phyloP scores from a whole-genome alignment of 2,113 vertebrate genomes.

The Micronycteris hirsuta region DNA sequence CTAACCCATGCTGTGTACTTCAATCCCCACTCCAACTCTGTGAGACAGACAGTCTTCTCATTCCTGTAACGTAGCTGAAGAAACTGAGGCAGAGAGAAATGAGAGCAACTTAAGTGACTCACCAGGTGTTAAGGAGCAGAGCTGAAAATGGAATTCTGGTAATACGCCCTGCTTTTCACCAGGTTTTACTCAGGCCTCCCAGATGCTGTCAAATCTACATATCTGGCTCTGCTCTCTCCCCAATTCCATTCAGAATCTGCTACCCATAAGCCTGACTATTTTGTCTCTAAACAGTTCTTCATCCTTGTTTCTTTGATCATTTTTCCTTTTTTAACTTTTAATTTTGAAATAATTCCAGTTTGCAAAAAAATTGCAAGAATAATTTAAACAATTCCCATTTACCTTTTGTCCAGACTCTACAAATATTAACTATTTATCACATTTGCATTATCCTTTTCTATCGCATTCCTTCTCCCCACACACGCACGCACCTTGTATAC shows the following conservation, averaged over 20 bases:
- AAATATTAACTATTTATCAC: background rate
- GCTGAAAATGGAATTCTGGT: background rate
- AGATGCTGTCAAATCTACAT: background rate
- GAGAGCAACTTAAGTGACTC: background rate
- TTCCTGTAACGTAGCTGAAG: background rate
- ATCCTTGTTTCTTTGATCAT: background rate
- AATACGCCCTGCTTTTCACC: background rate
- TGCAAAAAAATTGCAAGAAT: background rate
- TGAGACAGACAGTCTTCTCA: background rate
- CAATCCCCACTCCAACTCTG: background rate
- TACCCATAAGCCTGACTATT: background rate
- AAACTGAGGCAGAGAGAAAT: background rate
- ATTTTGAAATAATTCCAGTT: slow-evolving; percentile 13
- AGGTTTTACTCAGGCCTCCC: background rate
- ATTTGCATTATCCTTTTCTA: slow-evolving; percentile 5
- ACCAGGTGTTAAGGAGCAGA: background rate
- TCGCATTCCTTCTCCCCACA: background rate
- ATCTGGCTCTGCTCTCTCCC: background rate
- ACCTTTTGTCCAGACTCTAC: background rate
- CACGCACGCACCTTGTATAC: background rate
- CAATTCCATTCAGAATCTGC: background rate
- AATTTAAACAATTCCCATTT: background rate
- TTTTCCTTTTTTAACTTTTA: background rate
- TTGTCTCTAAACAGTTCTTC: background rate
- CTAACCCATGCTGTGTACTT: background rate